Evolutionary conservation across 2,888 invertebrate genomes (phyloP), one percentile per base, ranked within the genome.

Genomic region (Branchellion lobata): DNA sequence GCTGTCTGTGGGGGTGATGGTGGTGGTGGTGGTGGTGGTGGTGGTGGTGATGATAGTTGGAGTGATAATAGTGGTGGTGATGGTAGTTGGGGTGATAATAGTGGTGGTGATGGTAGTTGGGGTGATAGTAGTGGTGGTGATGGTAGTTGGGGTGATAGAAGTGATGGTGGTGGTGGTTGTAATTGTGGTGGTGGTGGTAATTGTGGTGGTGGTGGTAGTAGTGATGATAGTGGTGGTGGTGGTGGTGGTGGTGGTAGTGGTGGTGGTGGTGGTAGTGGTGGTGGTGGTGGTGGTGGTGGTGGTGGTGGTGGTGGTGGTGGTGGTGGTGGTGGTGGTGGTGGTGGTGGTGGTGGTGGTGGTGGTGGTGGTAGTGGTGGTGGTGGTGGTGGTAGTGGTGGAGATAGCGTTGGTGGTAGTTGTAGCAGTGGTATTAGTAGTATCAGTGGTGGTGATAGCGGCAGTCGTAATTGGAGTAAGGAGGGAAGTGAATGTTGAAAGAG

Each of bases 401-500:
- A 31, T 72, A 40, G 74, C 36, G 14, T 18, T 74, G 8, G 74
- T 24, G 3, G 74, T 74, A 40, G 74, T 40, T 40, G 74, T 27
- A 40, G 74, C 36, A 18, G 74, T 74, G 24, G 47, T 40, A 74
- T 5, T 74, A 40, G 40, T 74, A 74, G 74, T 40, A 74, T 36
- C 36, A 40, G 74, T 74, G 51, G 24, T 74, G 8, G 74, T 11
- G 11, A 40, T 74, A 40, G 74, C 24, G 36, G 74, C 27, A 72
- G 72, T 72, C 5, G 72, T 72, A n/a, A 29, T 8, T 27, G 72
- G n/a, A 72, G 72, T 72, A 31, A 34, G 5, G n/a, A 29, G 31
- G 3, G n/a, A 3, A 8, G 27, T 8, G n/a, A 72, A 3, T 8
- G 36, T 8, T 72, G 36, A n/a, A 8, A 3, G n/a, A 27, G 29